Evolutionary conservation across 1,140 invertebrate species (phyloP), one percentile per base, ranked within the genome.

Genomic region (Drosophila tsacasi): DNA sequence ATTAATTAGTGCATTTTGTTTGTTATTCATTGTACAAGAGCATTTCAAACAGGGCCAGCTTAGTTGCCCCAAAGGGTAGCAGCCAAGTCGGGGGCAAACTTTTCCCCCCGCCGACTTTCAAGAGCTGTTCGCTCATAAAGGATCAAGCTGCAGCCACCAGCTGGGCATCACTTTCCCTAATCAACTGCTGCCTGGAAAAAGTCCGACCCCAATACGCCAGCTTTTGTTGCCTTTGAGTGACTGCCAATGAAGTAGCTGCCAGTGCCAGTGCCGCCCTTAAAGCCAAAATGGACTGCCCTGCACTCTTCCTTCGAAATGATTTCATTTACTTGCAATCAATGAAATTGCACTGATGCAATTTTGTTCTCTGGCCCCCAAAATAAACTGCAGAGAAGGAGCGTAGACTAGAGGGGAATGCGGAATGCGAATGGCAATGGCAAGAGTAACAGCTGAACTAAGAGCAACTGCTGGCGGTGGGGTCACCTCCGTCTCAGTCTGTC

Each of bases 251-350:
- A 77, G 62, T 60, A 55, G 47, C 55, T 55, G 35, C n/a, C 52
- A 7, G 17, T 50, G 23, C 7, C 23, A 46, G 21, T 17, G 21
- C n/a, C 40, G 32, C 35, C 25, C 59, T 69, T 71, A 78, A 78
- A 78, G 75, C 59, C 19, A 35, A 59, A 62, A 62, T 78, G 52
- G 58, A 78, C 75, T 65, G 30, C 30, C 12, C 19, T 30, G 21
- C 23, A 19, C 30, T 47, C 19, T 17, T 27, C 50, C 62, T 54
- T 32, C 46, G 69, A 64, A 91, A 91, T 90, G 85, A 90, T 91
- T 90, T 90, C 85, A 90, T 90, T 90, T 90, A 91, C 86, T 90
- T 91, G 86, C 86, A 90, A 90, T 90, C 85, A 90, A 90, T 90
- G 86, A 82, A 90, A 91, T 91, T 90, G 86, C 68, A 77, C 82